Conservation (phyloP, 2,797 vertebrate genomes). For the Oophaga sylvatica region DNA sequence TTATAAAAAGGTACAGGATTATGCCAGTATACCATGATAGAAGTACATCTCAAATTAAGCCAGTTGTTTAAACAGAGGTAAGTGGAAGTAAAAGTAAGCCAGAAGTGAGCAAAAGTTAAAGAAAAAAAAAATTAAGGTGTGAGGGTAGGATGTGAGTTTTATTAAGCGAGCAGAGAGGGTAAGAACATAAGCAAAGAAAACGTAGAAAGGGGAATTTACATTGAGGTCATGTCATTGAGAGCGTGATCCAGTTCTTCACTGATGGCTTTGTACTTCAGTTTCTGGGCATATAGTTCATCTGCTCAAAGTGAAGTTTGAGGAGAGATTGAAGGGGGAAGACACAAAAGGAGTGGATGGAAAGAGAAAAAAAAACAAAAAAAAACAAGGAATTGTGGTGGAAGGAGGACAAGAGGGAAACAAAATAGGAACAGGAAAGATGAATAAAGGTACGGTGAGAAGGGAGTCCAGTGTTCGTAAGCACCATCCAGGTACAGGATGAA, state of each 20-base stretch:
- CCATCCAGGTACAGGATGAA: conserved; percentile 51
- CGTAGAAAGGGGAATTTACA: conserved; percentile 84
- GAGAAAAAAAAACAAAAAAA: conserved; percentile 56
- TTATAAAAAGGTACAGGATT: background rate
- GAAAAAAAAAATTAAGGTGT: conserved; percentile 60
- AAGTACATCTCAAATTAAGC: background rate
- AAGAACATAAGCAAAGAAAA: conserved; percentile 67
- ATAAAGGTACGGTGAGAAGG: conserved; percentile 25
- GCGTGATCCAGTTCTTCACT: conserved; percentile 99
- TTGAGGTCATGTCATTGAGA: conserved; percentile 99
- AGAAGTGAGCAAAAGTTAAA: conserved; percentile 61
- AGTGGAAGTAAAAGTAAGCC: conserved; percentile 44
- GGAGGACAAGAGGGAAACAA: conserved; percentile 62
- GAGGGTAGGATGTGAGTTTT: conserved; percentile 61
- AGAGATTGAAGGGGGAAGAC: conserved; percentile 42
- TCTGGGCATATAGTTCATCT: conserved; percentile 99
- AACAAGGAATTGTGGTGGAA: conserved; percentile 58
- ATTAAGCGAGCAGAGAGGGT: conserved; percentile 63
- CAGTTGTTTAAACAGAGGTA: conserved; percentile 65
- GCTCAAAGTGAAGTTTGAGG: conserved; percentile 64
- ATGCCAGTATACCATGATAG: background rate
- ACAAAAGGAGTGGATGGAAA: conserved; percentile 61
- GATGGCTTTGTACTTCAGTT: conserved; percentile 99
- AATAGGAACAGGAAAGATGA: conserved; percentile 60
- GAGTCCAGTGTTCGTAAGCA: conserved; percentile 34